Base-by-base conservation (phyloP, 2,888 invertebrate genomes). In the Cryptocephalus primarius region DNA sequence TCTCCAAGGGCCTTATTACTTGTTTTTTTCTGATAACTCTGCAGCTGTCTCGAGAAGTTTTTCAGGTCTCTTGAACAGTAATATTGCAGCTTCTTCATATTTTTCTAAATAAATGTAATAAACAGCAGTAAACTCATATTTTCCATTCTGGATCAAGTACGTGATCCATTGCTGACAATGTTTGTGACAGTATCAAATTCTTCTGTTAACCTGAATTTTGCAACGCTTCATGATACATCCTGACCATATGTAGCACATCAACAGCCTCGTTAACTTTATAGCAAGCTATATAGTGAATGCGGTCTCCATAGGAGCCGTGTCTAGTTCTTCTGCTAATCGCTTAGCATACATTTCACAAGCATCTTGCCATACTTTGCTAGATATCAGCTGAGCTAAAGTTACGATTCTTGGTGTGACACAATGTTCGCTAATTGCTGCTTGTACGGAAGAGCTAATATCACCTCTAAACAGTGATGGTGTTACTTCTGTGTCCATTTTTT, bases 201-300 rank as follows among this genome's bases (percentile, higher is more conserved):
- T 9, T 65, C 56, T 40, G 75, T 70, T 44, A 78, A 60, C 54
- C 75, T 71, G 46, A 73, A 70, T 53, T 75, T 75, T 0, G 77
- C 78, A 77, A 67, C 0, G 80, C 80, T 65, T 82, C 82, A 54
- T 71, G 73, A 58, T 60, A 77, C 48, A 79, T 64, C 9, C 65
- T 62, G 2, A 66, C 67, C 4, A 71, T 68, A 1, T 65, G 56
- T 9, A 82, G 70, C 32, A 70, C 61, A 1, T 69, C 60, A 9
- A 80, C 70, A 0, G 82, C 80, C 47, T 74, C 73, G 40, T 70
- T 68, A 13, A 77, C 68, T 63, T 81, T 78, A 59, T 81, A 79
- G 40, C 75, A 66, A 14, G 72, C 73, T 40, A 82, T 59, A 41
- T 79, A 72, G 66, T 82, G 84, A 1, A 75, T 0, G 74, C 77